These are phyloP conservation scores for Helicolenus hilgendorfi DNA, from an alignment of 2,797 vertebrate genomes.

Conservation along the genomic window DNA sequence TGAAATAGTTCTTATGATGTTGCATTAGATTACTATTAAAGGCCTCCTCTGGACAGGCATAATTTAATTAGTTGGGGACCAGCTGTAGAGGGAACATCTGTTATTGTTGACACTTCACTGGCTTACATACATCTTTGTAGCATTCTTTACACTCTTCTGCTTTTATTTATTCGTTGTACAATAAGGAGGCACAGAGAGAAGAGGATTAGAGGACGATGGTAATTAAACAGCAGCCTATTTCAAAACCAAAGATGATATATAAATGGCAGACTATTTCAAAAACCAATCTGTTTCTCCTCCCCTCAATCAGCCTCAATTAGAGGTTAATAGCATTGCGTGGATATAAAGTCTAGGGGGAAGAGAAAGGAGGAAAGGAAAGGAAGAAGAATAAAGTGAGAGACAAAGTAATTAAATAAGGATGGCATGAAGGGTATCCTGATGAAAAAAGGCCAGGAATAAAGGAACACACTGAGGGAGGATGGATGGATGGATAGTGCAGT, in stretches of 20 bases:
- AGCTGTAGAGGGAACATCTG: background rate
- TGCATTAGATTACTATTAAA: background rate
- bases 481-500: background rate
- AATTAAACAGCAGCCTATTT: conserved; percentile 7
- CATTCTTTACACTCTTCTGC: background rate
- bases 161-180: background rate
- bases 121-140: background rate
- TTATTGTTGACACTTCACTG: background rate
- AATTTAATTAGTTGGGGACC: background rate
- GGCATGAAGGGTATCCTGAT: background rate
- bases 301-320: conserved; percentile 36
- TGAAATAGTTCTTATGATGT: background rate
- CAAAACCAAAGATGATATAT: conserved; percentile 21
- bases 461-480: background rate
- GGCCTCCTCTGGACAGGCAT: background rate
- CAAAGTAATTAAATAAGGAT: conserved; percentile 19
- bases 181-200: background rate
- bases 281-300: conserved; percentile 26
- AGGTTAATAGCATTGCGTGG: conserved; percentile 2
- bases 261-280: background rate
- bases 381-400: background rate
- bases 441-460: background rate
- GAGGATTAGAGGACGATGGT: background rate
- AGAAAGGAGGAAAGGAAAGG: background rate
- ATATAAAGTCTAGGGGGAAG: conserved; percentile 2